Evolutionary conservation across 2,113 vertebrate species (phyloP).

Genomic region (Marmota flaviventris): DNA sequence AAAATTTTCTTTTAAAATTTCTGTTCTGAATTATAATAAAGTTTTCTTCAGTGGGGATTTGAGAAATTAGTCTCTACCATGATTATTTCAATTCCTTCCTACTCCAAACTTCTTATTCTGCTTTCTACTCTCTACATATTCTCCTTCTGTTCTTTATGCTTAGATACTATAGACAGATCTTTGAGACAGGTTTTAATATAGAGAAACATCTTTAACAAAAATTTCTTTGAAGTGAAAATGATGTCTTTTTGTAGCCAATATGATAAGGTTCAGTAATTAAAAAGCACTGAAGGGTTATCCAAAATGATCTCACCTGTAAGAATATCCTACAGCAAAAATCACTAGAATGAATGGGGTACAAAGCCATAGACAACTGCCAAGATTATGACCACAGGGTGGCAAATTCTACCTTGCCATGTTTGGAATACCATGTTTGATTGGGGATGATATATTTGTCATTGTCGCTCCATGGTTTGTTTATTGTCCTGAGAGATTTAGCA

Average conservation of each 20-base stretch:
- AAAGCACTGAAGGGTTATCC: background rate
- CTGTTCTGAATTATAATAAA: background rate
- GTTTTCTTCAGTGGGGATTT: background rate
- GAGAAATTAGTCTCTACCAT: background rate
- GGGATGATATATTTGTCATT: background rate
- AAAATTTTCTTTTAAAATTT: slow-evolving; percentile 36
- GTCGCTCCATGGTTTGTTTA: background rate
- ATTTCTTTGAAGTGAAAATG: background rate
- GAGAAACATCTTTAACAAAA: background rate
- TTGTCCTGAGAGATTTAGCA: slow-evolving; percentile 4
- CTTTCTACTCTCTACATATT: background rate
- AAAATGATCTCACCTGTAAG: background rate
- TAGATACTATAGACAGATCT: background rate
- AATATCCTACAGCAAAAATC: background rate
- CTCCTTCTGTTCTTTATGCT: background rate
- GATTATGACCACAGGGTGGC: background rate
- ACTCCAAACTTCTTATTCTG: background rate
- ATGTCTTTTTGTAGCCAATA: background rate
- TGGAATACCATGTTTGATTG: background rate
- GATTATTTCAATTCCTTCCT: background rate
- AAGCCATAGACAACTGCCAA: background rate
- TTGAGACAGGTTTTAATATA: background rate
- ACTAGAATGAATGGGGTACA: accelerated
- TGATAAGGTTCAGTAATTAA: background rate
- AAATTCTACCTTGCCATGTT: background rate